Percentiles rank a stretch among this genome's conserved stretches.
Evolutionary conservation across 2,888 invertebrate genomes (phyloP).

Genomic region (Monoplex corrugatus): DNA sequence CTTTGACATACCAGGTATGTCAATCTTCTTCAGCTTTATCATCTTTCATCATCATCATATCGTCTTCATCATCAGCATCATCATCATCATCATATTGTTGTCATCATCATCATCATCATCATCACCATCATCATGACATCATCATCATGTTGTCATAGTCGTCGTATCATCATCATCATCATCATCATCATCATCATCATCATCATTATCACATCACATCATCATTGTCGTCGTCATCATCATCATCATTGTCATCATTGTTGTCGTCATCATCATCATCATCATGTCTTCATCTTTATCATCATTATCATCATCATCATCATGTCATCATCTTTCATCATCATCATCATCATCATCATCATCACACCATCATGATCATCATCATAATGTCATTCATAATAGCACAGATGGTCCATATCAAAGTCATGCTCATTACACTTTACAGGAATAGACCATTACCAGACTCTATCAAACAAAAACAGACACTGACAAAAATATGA

Average conservation of each 20-base stretch:
- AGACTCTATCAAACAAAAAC: no score
- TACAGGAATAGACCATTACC: no score
- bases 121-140: no score
- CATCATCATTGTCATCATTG: background rate
- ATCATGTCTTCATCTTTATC: no score
- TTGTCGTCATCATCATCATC: no score
- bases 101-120: background rate
- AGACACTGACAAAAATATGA: no score
- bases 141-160: no score
- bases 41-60: background rate
- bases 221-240: background rate
- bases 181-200: background rate
- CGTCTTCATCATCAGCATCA: background rate
- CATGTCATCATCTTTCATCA: no score
- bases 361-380: background rate
- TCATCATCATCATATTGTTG: background rate
- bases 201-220: background rate
- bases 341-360: background rate
- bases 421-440: no score
- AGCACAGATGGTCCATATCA: no score
- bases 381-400: background rate
- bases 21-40: background rate
- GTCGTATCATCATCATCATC: background rate
- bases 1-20: background rate
- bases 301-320: no score